Evolutionary conservation across 2,888 invertebrate species (phyloP).

Genomic region (Drosophila macrospina): DNA sequence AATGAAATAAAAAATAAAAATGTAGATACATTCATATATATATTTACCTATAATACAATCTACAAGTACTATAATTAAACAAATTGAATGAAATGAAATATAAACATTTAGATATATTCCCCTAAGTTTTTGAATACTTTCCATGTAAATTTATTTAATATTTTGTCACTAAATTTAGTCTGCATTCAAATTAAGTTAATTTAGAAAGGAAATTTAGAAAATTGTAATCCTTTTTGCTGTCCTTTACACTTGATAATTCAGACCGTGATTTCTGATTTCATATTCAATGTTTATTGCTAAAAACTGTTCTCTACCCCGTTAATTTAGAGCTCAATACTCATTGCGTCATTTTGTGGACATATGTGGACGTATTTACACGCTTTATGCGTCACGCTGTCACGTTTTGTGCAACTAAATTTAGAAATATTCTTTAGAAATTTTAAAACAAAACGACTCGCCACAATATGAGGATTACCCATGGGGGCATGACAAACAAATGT

Average conservation of each 20-base stretch:
- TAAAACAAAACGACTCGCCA: conserved; percentile 13
- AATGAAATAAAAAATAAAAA: too few relatives aligned
- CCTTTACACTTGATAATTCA: conserved; percentile 2
- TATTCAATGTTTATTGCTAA: neutral
- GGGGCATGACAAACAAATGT: conserved; percentile 59
- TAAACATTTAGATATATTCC: too few relatives aligned
- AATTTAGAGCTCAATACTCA: conserved; percentile 22
- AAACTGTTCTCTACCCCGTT: conserved; percentile 1
- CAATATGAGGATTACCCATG: conserved; percentile 40
- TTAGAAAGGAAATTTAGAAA: neutral
- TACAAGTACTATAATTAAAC: too few relatives aligned
- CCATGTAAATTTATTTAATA: too few relatives aligned
- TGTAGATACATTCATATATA: too few relatives aligned
- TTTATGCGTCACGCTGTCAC: conserved; percentile 41
- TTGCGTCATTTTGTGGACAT: conserved; percentile 58
- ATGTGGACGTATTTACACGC: conserved; percentile 29
- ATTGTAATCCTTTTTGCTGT: neutral
- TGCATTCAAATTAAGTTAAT: neutral
- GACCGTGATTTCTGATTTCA: conserved; percentile 19
- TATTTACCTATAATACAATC: too few relatives aligned
- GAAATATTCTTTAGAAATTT: conserved; percentile 32
- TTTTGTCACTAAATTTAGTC: too few relatives aligned
- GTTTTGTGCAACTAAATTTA: conserved; percentile 34
- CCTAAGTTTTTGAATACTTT: too few relatives aligned
- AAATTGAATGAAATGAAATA: too few relatives aligned